phyloP scores from a whole-genome alignment of 2,888 invertebrate genomes.

The Vesta saturnalis region DNA sequence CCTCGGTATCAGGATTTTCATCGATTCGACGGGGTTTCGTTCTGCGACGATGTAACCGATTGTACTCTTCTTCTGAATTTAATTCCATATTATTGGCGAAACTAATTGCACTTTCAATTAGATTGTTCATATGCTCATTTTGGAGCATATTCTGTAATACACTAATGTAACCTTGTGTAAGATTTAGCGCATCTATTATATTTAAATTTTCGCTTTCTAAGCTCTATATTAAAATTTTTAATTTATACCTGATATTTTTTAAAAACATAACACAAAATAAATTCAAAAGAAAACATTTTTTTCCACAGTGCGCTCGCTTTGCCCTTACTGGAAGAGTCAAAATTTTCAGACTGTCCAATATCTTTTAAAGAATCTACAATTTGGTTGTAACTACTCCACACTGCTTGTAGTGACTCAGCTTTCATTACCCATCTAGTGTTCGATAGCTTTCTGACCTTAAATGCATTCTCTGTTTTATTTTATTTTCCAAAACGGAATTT shows the following conservation, averaged over 20 bases:
- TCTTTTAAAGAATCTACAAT: not conserved
- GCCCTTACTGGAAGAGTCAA: not conserved
- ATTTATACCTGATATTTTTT: not conserved
- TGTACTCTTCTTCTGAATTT: too few relatives aligned
- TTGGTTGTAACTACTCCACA: not conserved
- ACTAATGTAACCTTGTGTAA: too few relatives aligned
- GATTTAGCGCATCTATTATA: too few relatives aligned
- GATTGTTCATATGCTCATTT: too few relatives aligned
- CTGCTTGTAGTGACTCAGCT: not conserved
- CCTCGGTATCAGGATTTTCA: too few relatives aligned
- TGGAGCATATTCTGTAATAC: too few relatives aligned
- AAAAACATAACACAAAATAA: not conserved
- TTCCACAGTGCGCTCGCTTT: not conserved
- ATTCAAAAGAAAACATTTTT: not conserved
- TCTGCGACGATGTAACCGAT: too few relatives aligned
- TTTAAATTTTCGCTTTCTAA: not conserved
- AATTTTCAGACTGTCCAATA: not conserved
- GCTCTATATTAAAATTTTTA: not conserved
- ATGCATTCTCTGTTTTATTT: not conserved
- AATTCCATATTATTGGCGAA: too few relatives aligned
- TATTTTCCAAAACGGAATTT: not conserved
- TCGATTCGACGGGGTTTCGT: too few relatives aligned
- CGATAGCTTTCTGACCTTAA: not conserved
- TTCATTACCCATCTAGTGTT: not conserved
- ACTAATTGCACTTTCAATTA: too few relatives aligned